Evolutionary conservation across 2,113 vertebrate genomes (phyloP).

Genomic region (Mastomys natalensis): DNA sequence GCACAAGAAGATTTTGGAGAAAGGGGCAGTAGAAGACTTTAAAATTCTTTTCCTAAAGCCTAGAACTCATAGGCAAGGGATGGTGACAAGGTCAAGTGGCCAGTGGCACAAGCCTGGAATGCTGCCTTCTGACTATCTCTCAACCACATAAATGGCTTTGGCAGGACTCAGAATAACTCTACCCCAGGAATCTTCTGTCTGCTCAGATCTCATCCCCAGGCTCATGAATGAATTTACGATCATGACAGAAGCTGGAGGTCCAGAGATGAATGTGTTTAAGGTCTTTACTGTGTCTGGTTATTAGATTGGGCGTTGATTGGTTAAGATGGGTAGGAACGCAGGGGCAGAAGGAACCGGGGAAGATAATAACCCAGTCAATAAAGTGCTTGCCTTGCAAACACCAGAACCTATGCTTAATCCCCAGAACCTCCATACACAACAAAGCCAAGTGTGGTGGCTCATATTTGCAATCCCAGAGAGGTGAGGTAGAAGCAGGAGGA

Average conservation of each 20-base stretch:
- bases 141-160: not conserved
- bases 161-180: constrained; percentile 29
- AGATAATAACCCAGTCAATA: not conserved
- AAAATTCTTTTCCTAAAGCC: not conserved
- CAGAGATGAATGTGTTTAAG: not conserved
- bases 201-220: not conserved
- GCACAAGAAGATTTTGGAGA: not conserved
- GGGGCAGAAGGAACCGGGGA: not conserved
- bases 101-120: not conserved
- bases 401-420: not conserved
- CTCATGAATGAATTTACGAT: not conserved
- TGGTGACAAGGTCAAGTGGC: not conserved
- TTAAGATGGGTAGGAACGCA: not conserved
- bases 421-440: not conserved
- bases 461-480: no score
- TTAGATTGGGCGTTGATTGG: not conserved
- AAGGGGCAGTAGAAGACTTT: not conserved
- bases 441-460: not conserved
- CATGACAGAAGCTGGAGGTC: not conserved
- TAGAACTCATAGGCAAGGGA: not conserved
- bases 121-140: not conserved
- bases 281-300: not conserved
- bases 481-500: not conserved
- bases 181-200: constrained; percentile 3
- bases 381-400: not conserved